Percentiles rank a stretch among this genome's conserved stretches.
Evolutionary conservation across 1,140 invertebrate species (phyloP).

Genomic region (Drosophila rufa): DNA sequence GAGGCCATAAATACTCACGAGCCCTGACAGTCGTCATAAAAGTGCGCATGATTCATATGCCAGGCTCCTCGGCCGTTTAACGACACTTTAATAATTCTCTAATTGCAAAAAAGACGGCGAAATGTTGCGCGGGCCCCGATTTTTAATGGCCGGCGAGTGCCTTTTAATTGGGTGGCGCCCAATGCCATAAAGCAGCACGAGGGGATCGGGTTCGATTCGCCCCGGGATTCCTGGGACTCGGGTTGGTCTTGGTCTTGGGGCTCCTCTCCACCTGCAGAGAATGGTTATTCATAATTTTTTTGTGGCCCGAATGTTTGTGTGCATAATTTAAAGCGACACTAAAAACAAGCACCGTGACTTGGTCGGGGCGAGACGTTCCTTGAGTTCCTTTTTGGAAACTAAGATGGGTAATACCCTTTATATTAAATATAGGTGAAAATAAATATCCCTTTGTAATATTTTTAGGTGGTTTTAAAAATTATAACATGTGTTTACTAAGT

Average conservation of each 20-base stretch:
- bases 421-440: neutral
- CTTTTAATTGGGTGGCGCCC: constrained; percentile 78
- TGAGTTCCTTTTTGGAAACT: neutral
- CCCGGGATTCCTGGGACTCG: constrained; percentile 9
- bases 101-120: constrained; percentile 69
- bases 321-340: constrained; percentile 55
- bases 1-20: constrained; percentile 68
- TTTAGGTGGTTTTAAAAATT: too few species aligned
- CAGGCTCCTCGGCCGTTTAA: constrained; percentile 58
- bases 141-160: constrained; percentile 69
- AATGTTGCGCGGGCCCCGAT: constrained; percentile 43
- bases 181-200: constrained; percentile 62
- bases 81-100: constrained; percentile 78
- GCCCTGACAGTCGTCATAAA: constrained; percentile 69
- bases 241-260: neutral
- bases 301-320: constrained; percentile 14
- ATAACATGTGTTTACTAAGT: too few species aligned
- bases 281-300: constrained; percentile 71
- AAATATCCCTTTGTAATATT: too few species aligned
- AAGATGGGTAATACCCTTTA: neutral
- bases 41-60: constrained; percentile 70
- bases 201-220: constrained; percentile 43
- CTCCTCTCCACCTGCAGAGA: constrained; percentile 44
- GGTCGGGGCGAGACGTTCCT: neutral
- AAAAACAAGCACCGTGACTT: constrained; percentile 39